Evolutionary conservation across 2,888 invertebrate species (phyloP), one percentile per base, ranked within the genome.

Genomic region (Actias luna): DNA sequence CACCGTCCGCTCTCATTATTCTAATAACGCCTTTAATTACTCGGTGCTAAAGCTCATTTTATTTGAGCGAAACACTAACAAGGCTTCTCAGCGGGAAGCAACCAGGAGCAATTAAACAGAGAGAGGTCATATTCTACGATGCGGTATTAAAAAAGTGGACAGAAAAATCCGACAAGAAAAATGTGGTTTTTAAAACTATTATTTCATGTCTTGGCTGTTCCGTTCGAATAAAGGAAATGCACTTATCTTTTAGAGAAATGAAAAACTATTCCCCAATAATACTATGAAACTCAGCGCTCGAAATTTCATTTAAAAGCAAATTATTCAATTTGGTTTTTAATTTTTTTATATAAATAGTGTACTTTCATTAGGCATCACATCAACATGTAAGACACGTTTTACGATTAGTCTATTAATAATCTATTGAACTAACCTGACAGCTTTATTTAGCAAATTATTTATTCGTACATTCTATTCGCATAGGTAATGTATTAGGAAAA

Each of bases 91-190:
- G 76, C 72, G 63, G 69, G 65, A 69, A 73, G 74, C 76, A 74
- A 72, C 74, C 76, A 75, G 72, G 74, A 81, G 83, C 83, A 82
- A 85, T 85, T 85, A 86, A 82, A 80, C 71, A 74, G 75, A 69
- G 74, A 78, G 77, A 80, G 82, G 81, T 83, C 82, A 83, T 82
- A 80, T 80, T 80, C 77, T 65, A 69, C 64, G 52, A 22, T 22
- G 33, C 16, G 25, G 42, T 57, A 57, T 58, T 39, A 58, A 62
- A 61, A 61, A 58, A 10, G 12, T 75, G 74, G 73, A 42, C 18
- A 42, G 74, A 75, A 71, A 75, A 77, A 71, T 71, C 46, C 67
- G 65, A 64, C 63, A 50, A 50, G 25, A 12, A 25, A 50, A 50
- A 50, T 12, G 46, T 50, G 46, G 46, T 12, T 50, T 39, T 57